Evolutionary conservation across 2,888 invertebrate species (phyloP), one percentile per base, ranked within the genome.

Genomic region (Phanerotoma sp.): DNA sequence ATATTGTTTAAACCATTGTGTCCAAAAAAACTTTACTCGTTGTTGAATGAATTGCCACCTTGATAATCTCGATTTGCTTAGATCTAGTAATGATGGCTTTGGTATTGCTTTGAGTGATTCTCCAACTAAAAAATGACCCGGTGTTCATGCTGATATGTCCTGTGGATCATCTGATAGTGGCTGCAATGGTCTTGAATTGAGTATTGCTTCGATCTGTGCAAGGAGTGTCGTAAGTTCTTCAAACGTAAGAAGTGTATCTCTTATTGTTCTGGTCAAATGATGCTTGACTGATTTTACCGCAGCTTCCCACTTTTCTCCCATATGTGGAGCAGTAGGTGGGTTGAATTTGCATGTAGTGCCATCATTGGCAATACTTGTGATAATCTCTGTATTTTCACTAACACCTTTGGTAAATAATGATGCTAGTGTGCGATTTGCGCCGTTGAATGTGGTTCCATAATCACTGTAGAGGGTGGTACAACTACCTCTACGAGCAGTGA

Each of bases 101-200:
- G 40, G 40, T n/a, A 40, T 18, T 4, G 40, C 20, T 7, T 7
- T 20, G 20, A 40, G 7, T 5, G 18, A 5, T 40, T n/a, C 21
- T 4, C 40, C 21, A 11, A 40, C 21, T 3, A 40, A 10, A 20
- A 40, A 40, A 21, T 40, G 40, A 18, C 18, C 16, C 9, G 40
- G 40, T 7, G 40, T 40, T 4, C 18, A 21, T 10, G 40, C 21
- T 3, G 20, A 5, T 3, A 60, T 44, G 21, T 66, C 64, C 11
- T 46, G 20, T 1, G 63, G 58, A 45, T 66, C 64, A 4, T 56
- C 41, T 2, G 65, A 62, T 7, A 63, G 42, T 3, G 64, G 57
- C 10, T 44, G 50, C 3, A 67, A 33, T 1, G 64, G 65, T n/a
- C 66, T 32, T 2, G 62, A 66, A 33, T 66, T 65, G 4, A 65